Conservation (phyloP, 1,140 invertebrate genomes). For the Ostrea edulis region DNA sequence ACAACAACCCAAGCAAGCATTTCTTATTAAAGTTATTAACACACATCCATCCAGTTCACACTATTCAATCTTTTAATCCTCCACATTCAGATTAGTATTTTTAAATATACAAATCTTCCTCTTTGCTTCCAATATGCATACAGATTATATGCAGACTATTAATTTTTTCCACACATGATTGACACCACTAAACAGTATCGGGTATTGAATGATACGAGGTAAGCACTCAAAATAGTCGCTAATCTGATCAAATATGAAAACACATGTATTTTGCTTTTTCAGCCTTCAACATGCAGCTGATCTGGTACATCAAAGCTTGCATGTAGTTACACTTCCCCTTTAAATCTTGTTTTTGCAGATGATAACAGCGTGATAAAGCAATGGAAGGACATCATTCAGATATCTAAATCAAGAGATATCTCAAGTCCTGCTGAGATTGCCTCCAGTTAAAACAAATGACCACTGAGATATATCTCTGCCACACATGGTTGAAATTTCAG, state of each 20-base stretch:
- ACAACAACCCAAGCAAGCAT: neutral
- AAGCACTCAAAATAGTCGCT: neutral
- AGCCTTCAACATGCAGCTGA: constrained; percentile 6
- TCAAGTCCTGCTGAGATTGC: neutral
- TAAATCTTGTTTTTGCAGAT: constrained; percentile 11
- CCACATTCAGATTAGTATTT: neutral
- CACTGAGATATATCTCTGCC: constrained; percentile 3
- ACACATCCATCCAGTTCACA: neutral
- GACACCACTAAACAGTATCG: neutral
- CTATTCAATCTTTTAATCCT: neutral
- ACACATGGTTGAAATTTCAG: constrained; percentile 8
- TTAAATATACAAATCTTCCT: neutral
- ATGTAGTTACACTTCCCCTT: constrained; percentile 9
- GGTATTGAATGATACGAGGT: neutral
- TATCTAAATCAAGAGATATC: constrained; percentile 4
- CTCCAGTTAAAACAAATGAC: constrained; percentile 14
- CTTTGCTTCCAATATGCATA: neutral
- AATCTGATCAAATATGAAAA: neutral
- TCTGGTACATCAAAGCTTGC: constrained; percentile 18
- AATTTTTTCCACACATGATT: neutral
- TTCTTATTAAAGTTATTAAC: neutral
- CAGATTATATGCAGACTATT: neutral
- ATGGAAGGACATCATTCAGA: constrained; percentile 5
- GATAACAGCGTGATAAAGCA: constrained; percentile 19
- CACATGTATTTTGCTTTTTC: neutral